phyloP scores from a whole-genome alignment of 2,113 vertebrate species.

The Psammodynastes pulverulentus region DNA sequence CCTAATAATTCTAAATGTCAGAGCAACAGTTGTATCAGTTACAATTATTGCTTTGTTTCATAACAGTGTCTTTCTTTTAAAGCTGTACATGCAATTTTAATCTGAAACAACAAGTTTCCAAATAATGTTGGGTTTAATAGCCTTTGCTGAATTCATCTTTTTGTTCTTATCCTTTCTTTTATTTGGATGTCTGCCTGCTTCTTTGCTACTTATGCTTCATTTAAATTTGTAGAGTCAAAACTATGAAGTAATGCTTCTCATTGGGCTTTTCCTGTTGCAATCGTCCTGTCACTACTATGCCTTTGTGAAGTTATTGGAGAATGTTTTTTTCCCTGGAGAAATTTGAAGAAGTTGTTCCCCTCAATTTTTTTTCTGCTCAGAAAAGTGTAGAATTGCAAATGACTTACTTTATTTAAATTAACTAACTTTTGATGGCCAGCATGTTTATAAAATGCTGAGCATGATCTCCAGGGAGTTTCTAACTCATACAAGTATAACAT shows the following conservation, averaged over 20 bases:
- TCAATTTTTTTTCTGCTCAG: not conserved
- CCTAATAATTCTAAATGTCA: not conserved
- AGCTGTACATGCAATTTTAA: not conserved
- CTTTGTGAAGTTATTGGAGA: not conserved
- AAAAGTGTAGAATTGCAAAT: not conserved
- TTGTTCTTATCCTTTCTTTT: not conserved
- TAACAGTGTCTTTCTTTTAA: not conserved
- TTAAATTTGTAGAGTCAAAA: not conserved
- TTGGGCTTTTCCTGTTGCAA: not conserved
- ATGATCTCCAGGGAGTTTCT: not conserved
- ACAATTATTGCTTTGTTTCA: not conserved
- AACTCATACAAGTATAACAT: not conserved
- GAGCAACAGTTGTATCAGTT: not conserved
- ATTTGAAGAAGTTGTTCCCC: not conserved
- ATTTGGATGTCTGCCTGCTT: not conserved
- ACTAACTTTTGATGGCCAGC: not conserved
- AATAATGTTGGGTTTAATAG: not conserved
- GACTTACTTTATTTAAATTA: not conserved
- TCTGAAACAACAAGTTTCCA: not conserved
- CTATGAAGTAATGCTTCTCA: not conserved
- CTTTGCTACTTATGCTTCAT: not conserved
- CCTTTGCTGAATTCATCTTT: not conserved
- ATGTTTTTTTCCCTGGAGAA: not conserved
- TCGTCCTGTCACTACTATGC: not conserved
- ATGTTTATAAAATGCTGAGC: not conserved